These are phyloP conservation scores for Chauna torquata DNA, from an alignment of 2,113 vertebrate genomes.

Conservation along the genomic window DNA sequence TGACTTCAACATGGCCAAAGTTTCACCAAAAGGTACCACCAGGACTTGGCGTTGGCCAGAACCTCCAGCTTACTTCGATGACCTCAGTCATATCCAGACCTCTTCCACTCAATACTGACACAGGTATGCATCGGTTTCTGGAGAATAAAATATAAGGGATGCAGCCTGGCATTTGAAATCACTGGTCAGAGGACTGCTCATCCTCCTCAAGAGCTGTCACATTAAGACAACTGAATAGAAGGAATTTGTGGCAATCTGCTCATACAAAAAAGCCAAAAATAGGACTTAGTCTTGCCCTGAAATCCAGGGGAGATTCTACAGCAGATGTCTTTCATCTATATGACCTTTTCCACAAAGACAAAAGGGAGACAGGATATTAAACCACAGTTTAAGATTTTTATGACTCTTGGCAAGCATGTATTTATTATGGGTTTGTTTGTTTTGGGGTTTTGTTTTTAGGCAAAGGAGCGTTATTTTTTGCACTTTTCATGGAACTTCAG, in stretches of 20 bases:
- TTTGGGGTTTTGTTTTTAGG: conserved; percentile 53
- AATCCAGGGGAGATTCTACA: conserved; percentile 32
- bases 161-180: neutral
- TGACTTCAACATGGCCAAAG: neutral
- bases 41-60: neutral
- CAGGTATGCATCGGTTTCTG: neutral
- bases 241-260: neutral
- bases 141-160: neutral
- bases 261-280: neutral
- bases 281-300: neutral
- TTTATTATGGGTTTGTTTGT: conserved; percentile 49
- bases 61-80: fast-evolving
- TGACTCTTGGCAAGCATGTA: conserved; percentile 51
- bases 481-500: conserved; percentile 41
- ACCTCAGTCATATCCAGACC: neutral
- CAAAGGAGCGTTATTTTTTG: conserved; percentile 47
- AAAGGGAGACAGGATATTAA: conserved; percentile 67
- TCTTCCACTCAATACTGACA: neutral
- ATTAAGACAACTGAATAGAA: neutral
- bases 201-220: neutral
- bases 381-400: conserved; percentile 54
- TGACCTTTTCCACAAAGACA: conserved; percentile 58
- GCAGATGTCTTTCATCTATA: conserved; percentile 61
- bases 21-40: neutral
- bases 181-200: neutral